Conservation (phyloP, 2,888 invertebrate species). For the Cerastis leucographa region DNA sequence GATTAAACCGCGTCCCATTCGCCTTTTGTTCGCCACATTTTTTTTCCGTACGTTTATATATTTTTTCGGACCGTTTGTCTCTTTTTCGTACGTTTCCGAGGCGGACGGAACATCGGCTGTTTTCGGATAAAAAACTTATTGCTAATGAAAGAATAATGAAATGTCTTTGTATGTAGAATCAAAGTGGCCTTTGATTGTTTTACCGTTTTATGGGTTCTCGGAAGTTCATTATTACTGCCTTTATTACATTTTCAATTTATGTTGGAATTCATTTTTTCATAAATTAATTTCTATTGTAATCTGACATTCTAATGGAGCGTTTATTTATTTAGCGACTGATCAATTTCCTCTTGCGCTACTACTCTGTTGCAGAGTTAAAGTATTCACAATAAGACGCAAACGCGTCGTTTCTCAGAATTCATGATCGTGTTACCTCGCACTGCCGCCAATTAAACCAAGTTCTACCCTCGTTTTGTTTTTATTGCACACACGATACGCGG, state of each 20-base stretch:
- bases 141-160: constrained; percentile 73
- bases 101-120: constrained; percentile 50
- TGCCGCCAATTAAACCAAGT: constrained; percentile 81
- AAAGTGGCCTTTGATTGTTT: constrained; percentile 58
- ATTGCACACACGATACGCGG: constrained; percentile 75
- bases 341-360: constrained; percentile 44
- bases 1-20: constrained; percentile 88
- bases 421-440: constrained; percentile 72
- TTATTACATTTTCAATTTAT: constrained; percentile 16
- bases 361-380: constrained; percentile 53
- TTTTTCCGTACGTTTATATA: constrained; percentile 78
- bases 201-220: constrained; percentile 11
- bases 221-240: background rate
- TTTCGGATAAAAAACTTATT: constrained; percentile 68
- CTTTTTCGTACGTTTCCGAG: constrained; percentile 70
- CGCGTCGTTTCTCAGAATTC: constrained; percentile 75
- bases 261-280: background rate
- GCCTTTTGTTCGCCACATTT: constrained; percentile 88
- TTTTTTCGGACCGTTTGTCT: constrained; percentile 72
- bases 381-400: constrained; percentile 62
- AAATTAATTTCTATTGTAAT: background rate
- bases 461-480: constrained; percentile 75
- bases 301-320: background rate
- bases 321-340: constrained; percentile 38
- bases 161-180: constrained; percentile 62